Percentiles rank a stretch among this genome's conserved stretches.
These are phyloP conservation scores for Leptothorax acervorum DNA, from an alignment of 2,888 invertebrate genomes.

Conservation along the genomic window DNA sequence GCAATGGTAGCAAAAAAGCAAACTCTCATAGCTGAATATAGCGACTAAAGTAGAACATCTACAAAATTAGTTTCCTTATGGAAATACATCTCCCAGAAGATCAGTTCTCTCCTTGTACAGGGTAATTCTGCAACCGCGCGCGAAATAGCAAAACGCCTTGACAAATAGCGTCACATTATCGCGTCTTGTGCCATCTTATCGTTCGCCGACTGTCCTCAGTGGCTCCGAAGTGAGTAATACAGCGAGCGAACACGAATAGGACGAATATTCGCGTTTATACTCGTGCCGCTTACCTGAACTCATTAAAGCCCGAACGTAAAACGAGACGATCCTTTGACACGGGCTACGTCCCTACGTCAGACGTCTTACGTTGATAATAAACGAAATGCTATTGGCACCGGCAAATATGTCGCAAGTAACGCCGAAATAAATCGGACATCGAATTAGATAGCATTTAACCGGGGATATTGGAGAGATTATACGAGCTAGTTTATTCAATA, in stretches of 20 bases:
- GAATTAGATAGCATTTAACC: conserved; percentile 22
- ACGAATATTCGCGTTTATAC: conserved; percentile 27
- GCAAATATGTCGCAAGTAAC: not conserved
- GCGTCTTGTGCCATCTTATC: conserved; percentile 43
- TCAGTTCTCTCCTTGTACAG: conserved; percentile 16
- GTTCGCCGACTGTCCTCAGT: conserved; percentile 30
- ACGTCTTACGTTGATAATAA: conserved; percentile 19
- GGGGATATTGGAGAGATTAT: not conserved
- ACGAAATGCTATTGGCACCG: conserved; percentile 7
- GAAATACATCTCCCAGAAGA: conserved; percentile 36
- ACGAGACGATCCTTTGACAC: conserved; percentile 17
- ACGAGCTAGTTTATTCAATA: not conserved
- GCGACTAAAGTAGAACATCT: not conserved
- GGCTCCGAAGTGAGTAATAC: conserved; percentile 23
- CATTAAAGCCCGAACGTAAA: conserved; percentile 36
- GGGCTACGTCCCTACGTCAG: not conserved
- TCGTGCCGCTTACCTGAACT: conserved; percentile 13
- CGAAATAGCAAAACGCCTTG: conserved; percentile 35
- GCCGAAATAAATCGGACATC: not conserved
- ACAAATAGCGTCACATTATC: conserved; percentile 31
- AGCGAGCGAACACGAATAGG: not conserved
- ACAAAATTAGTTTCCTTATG: conserved; percentile 33
- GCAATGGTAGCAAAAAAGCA: not conserved
- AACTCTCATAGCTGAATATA: not conserved
- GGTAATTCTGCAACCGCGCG: conserved; percentile 22